Percentiles rank a stretch among this genome's conserved stretches.
These are phyloP conservation scores for Drosophila anceps DNA, from an alignment of 2,888 invertebrate genomes.

Conservation along the genomic window DNA sequence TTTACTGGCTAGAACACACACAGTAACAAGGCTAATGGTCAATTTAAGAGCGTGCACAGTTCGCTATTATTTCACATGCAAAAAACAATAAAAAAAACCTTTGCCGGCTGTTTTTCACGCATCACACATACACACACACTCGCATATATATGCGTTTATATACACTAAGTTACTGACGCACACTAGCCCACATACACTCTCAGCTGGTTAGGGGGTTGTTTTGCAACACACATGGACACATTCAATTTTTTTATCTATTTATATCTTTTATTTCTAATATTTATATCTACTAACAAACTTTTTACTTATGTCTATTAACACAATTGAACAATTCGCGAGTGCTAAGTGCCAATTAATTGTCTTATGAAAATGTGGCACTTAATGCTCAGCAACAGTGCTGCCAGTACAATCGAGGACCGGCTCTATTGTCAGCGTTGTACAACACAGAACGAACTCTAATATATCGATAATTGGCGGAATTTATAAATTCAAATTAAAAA, in stretches of 20 bases:
- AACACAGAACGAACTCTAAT: background rate
- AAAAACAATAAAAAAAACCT: constrained; percentile 24
- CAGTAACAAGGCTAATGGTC: background rate
- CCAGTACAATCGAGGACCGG: constrained; percentile 23
- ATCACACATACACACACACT: constrained; percentile 10
- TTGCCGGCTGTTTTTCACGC: constrained; percentile 65
- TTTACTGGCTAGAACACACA: constrained; percentile 10
- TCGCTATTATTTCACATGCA: constrained; percentile 35
- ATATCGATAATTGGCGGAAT: background rate
- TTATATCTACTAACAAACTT: background rate
- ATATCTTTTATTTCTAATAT: constrained; percentile 2
- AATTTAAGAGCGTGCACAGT: constrained; percentile 23
- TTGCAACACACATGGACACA: constrained; percentile 44
- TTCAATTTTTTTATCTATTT: constrained; percentile 11
- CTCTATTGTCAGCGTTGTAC: constrained; percentile 6
- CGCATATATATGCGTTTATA: background rate
- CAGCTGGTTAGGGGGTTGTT: constrained; percentile 61
- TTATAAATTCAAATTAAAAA: constrained; percentile 3
- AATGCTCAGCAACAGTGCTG: constrained; percentile 13
- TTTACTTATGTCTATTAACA: background rate
- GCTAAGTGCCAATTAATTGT: constrained; percentile 32
- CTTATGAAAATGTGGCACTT: constrained; percentile 18
- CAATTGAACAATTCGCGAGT: background rate
- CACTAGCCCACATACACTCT: constrained; percentile 15
- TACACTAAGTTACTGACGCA: constrained; percentile 16